Evolutionary conservation across 2,797 vertebrate genomes (phyloP), one percentile per base, ranked within the genome.

Genomic region (Oryzias dopingdopingensis): DNA sequence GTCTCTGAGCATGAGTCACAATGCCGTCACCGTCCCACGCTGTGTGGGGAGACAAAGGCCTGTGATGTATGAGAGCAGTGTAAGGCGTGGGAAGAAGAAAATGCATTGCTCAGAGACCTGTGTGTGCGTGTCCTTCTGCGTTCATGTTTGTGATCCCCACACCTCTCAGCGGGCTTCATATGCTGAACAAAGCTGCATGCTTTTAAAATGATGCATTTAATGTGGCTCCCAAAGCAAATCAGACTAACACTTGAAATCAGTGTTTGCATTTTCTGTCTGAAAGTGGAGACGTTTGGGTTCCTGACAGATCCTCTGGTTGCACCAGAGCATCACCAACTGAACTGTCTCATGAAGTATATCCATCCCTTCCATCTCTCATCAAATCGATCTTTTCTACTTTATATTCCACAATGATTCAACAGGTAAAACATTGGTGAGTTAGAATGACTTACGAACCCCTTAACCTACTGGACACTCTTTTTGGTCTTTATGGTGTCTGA

Each of bases 1-100:
- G 62, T 72, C 77, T 76, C 75, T 52, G 62, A 75, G 62, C 83
- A 72, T 90, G 87, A 89, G 80, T 90, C 87, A 90, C 83, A 86
- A 80, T 86, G 81, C 82, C 82, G 86, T 82, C 84, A 80, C 79
- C 84, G 80, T 81, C 89, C 89, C 70, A 90, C 89, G 83, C 86
- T 88, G 82, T 88, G 84, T 80, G 85, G 83, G 82, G 86, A 88
- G 81, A 86, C 77, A 74, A 89, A 83, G 77, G 75, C 83, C 67
- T 82, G 65, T 84, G 83, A 88, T 88, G 80, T 80, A 83, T 79
- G 79, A 84, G 83, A 84, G 86, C 77, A 78, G 82, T 88, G 77
- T 37, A 74, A 86, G 77, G 83, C 79, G 83, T 89, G 74, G 83
- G 84, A 79, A 80, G 88, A 79, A 73, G 67, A 77, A 82, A 87